phyloP scores from a whole-genome alignment of 2,113 vertebrate species.

The Ibidorhyncha struthersii region DNA sequence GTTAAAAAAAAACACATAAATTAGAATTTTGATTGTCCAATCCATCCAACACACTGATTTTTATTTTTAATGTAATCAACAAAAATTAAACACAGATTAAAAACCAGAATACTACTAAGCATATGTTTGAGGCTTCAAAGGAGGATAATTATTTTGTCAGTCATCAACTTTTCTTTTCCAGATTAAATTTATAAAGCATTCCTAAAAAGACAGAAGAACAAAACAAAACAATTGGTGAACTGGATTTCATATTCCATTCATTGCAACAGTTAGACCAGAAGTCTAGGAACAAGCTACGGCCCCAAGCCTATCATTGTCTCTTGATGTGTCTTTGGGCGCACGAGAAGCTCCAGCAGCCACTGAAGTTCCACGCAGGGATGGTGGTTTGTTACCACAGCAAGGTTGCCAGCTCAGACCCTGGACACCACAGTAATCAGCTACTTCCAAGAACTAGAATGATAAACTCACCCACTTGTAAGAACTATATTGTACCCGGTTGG shows the following conservation, averaged over 20 bases:
- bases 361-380: neutral
- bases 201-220: slow-evolving; percentile 33
- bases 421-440: neutral
- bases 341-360: slow-evolving; percentile 2
- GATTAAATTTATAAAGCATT: slow-evolving; percentile 41
- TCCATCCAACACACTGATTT: slow-evolving; percentile 45
- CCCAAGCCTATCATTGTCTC: neutral
- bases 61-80: slow-evolving; percentile 73
- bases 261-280: neutral
- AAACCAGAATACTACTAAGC: slow-evolving; percentile 42
- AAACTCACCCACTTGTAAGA: neutral
- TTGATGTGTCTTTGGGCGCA: neutral
- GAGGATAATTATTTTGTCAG: slow-evolving; percentile 3
- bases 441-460: neutral
- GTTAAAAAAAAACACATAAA: slow-evolving; percentile 37
- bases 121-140: slow-evolving; percentile 26
- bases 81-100: slow-evolving; percentile 63
- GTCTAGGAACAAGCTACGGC: neutral
- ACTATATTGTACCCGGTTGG: neutral
- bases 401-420: neutral
- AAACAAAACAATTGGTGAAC: slow-evolving; percentile 9
- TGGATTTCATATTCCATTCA: slow-evolving; percentile 16
- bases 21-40: slow-evolving; percentile 54
- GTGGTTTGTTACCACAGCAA: neutral
- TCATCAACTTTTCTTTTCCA: slow-evolving; percentile 44